These are phyloP conservation scores for Peromyscus attwateri DNA, from an alignment of 2,797 vertebrate species.

Conservation along the genomic window DNA sequence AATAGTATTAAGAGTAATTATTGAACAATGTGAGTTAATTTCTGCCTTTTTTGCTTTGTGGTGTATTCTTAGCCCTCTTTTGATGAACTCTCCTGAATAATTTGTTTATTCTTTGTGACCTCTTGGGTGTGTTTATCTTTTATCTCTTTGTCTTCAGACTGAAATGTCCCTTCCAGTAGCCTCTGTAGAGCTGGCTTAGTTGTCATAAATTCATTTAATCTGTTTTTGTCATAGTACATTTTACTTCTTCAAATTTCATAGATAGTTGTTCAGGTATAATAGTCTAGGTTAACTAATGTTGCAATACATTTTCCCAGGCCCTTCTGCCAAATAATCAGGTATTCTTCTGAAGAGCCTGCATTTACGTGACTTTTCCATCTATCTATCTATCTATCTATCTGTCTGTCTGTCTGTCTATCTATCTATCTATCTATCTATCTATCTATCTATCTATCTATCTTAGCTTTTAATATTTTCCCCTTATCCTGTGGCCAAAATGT, in stretches of 20 bases:
- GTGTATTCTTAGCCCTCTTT: not conserved
- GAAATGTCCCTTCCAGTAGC: not conserved
- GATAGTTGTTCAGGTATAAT: not conserved
- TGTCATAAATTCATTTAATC: not conserved
- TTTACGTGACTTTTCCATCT: not conserved
- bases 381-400: not conserved
- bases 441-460: no score
- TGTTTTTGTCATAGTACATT: not conserved
- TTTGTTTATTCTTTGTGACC: not conserved
- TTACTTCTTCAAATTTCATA: not conserved
- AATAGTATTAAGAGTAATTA: not conserved
- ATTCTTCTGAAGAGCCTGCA: not conserved
- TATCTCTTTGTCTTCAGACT: not conserved
- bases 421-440: not conserved
- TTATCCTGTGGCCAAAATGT: not conserved
- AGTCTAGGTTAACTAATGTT: not conserved
- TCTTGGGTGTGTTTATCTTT: not conserved
- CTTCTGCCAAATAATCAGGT: not conserved
- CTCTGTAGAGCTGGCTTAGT: not conserved
- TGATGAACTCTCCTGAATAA: not conserved
- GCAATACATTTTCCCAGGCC: no score
- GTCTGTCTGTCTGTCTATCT: not conserved
- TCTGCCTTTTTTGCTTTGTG: not conserved
- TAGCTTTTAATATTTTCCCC: not conserved
- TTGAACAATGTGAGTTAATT: not conserved